Evolutionary conservation across 2,797 vertebrate genomes (phyloP).

Genomic region (Silurus lanzhouensis): DNA sequence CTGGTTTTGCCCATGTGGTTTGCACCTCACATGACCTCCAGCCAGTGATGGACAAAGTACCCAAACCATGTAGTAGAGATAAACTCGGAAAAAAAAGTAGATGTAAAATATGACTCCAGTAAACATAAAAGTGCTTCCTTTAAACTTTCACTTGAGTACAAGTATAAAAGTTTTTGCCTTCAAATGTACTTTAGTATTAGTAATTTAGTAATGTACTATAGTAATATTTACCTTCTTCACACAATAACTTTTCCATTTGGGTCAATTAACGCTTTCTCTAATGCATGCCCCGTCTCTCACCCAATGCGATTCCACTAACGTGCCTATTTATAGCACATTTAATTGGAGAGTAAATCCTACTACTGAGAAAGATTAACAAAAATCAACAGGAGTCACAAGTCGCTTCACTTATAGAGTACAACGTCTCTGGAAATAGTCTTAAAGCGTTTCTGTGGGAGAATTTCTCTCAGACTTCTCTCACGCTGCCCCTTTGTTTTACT

Average conservation of each 20-base stretch:
- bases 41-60: too few species aligned
- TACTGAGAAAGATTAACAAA: slow-evolving; percentile 31
- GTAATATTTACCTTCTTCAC: slow-evolving; percentile 28
- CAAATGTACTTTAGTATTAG: too few species aligned
- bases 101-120: too few species aligned
- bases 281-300: background rate
- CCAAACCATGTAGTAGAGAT: too few species aligned
- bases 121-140: too few species aligned
- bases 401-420: slow-evolving; percentile 61
- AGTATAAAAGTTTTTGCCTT: too few species aligned
- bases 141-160: too few species aligned
- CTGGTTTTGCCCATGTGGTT: too few species aligned
- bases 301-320: slow-evolving; percentile 38
- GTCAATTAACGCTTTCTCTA: slow-evolving; percentile 18
- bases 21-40: too few species aligned
- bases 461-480: slow-evolving; percentile 3
- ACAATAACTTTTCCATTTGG: slow-evolving; percentile 49
- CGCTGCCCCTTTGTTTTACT: slow-evolving; percentile 16
- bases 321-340: slow-evolving; percentile 52
- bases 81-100: too few species aligned
- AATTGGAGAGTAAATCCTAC: slow-evolving; percentile 11
- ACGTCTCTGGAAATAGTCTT: slow-evolving; percentile 47
- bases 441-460: slow-evolving; percentile 32
- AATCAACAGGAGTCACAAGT: slow-evolving; percentile 56
- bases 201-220: too few species aligned